phyloP scores from a whole-genome alignment of 2,888 invertebrate species.

The Nematopogon swammerdamellus region DNA sequence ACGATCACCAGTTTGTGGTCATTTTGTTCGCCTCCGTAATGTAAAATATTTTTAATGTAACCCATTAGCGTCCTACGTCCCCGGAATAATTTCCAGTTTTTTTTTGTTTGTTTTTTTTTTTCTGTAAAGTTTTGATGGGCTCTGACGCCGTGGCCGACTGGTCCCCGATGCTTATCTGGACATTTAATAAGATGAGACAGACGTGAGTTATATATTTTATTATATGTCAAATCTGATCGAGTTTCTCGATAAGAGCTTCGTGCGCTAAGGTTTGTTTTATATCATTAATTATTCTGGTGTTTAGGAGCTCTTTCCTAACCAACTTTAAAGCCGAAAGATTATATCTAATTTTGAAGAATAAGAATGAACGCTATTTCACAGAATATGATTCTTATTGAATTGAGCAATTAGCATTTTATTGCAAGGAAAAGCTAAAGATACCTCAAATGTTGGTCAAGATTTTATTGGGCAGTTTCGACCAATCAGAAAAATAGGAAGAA shows the following conservation, averaged over 20 bases:
- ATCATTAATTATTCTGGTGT: background rate
- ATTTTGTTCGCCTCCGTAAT: slow-evolving; percentile 22
- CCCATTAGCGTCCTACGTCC: slow-evolving; percentile 45
- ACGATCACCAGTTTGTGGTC: background rate
- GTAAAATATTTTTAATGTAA: slow-evolving; percentile 48
- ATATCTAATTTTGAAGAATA: too few species aligned
- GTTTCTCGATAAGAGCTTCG: background rate
- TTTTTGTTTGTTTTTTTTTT: background rate
- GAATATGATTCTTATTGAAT: too few species aligned
- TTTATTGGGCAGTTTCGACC: too few species aligned
- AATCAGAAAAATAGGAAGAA: too few species aligned
- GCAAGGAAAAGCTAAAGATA: too few species aligned
- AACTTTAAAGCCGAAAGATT: too few species aligned
- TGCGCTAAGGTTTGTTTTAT: background rate
- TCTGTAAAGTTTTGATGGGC: background rate
- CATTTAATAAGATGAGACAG: slow-evolving; percentile 53
- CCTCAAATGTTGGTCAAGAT: too few species aligned
- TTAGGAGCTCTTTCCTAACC: too few species aligned
- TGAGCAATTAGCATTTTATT: too few species aligned
- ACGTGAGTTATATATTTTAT: slow-evolving; percentile 48
- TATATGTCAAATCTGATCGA: slow-evolving; percentile 50
- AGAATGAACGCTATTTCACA: too few species aligned
- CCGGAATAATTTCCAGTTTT: slow-evolving; percentile 35
- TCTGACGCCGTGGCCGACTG: background rate
- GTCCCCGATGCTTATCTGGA: slow-evolving; percentile 38